These are phyloP conservation scores for Metacarcinus magister DNA, from an alignment of 2,888 invertebrate genomes.

Conservation along the genomic window DNA sequence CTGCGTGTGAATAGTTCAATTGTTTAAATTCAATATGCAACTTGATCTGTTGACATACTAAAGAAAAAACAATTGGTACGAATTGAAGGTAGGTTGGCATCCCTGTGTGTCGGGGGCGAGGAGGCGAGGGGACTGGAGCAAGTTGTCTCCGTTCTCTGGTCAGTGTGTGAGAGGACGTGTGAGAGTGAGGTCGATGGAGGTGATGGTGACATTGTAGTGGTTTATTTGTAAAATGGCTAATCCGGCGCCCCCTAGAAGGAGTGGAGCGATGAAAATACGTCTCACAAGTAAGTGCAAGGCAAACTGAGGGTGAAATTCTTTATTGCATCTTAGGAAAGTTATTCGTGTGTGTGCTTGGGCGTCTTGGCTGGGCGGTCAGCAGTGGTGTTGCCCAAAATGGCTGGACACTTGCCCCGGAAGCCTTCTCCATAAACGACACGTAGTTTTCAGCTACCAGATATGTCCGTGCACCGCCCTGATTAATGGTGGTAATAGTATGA, in stretches of 20 bases:
- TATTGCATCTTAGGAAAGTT: not conserved
- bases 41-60: not conserved
- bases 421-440: not conserved
- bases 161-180: slow-evolving; percentile 75
- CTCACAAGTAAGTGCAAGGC: slow-evolving; percentile 72
- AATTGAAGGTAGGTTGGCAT: not conserved
- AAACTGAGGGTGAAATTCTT: not conserved
- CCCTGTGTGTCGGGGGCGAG: not conserved
- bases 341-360: not conserved
- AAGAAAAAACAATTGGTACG: not conserved
- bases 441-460: too few relatives aligned
- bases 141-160: not conserved
- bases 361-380: not conserved
- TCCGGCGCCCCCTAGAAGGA: slow-evolving; percentile 71
- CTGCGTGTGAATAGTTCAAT: not conserved
- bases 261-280: slow-evolving; percentile 77
- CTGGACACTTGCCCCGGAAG: slow-evolving; percentile 64
- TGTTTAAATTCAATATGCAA: not conserved
- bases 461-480: too few relatives aligned
- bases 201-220: slow-evolving; percentile 70
- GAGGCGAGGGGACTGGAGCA: not conserved
- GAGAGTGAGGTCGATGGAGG: slow-evolving; percentile 34
- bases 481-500: too few relatives aligned
- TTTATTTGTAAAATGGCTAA: slow-evolving; percentile 69
- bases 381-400: slow-evolving; percentile 70